Evolutionary conservation across 2,113 vertebrate genomes (phyloP), one percentile per base, ranked within the genome.

Genomic region (Lasiurus borealis): DNA sequence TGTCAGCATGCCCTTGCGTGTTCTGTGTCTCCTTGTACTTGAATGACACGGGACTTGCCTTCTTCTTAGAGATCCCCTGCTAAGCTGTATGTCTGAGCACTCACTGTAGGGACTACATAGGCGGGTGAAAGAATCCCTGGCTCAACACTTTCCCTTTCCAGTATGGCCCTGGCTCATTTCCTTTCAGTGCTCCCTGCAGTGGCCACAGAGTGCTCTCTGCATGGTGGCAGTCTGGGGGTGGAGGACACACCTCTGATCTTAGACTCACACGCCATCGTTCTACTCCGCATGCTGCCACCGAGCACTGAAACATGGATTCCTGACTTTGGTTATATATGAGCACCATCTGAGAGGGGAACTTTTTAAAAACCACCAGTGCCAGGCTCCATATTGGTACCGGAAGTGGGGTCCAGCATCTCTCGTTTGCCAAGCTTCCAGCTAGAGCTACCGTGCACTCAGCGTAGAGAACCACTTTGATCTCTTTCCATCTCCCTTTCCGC

Each of bases 401-500:
- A 77, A 4, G 34, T 11, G 23, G 21, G 27, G 18, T 21, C 19
- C 34, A 18, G 12, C 11, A 44, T 9, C 11, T 16, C 34, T 40
- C 10, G 72, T 54, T 93, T 68, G 18, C 46, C 81, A 88, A 48
- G 29, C 48, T 91, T 36, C 44, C 34, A 81, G 25, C 11, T 31
- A 66, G 31, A 95, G 36, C 76, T 85, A 10, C 34, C 64, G 29
- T 29, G 31, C 6, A 81, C 73, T 34, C 46, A 87, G 36, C 77
- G 29, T 48, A 27, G n/a, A 88, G 66, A 69, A 90, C 12, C 40
- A 44, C 21, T 92, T 88, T 36, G 25, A 95, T 71, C 77, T 73
- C 21, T 88, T 29, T 62, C 11, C 21, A 21, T 80, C 92, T 95
- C 57, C 62, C n/a, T 94, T 44, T 84, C 11, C 31, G 89, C 62